phyloP scores from a whole-genome alignment of 2,113 vertebrate species.

The Notothenia coriiceps region DNA sequence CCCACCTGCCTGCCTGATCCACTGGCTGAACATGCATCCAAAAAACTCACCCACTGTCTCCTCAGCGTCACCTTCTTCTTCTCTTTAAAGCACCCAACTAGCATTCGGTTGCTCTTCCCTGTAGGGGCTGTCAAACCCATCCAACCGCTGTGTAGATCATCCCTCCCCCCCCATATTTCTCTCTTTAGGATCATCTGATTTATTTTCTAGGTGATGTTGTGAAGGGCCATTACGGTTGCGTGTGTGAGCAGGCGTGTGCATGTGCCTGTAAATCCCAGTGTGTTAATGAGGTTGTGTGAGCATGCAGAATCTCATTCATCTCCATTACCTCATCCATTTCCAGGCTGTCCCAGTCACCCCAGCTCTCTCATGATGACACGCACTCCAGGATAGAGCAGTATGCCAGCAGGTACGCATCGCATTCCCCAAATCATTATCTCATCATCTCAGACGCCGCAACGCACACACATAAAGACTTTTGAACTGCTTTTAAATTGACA shows the following conservation, averaged over 20 bases:
- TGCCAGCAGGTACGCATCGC: slow-evolving; percentile 90
- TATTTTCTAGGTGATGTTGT: slow-evolving; percentile 62
- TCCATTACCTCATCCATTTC: slow-evolving; percentile 74
- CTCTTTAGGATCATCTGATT: slow-evolving; percentile 54
- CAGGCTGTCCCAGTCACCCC: slow-evolving; percentile 93
- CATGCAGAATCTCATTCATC: slow-evolving; percentile 74
- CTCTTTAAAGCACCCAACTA: slow-evolving; percentile 48
- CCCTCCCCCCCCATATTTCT: slow-evolving; percentile 41
- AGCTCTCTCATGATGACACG: slow-evolving; percentile 96
- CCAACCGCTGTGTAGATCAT: slow-evolving; percentile 57
- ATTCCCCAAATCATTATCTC: slow-evolving; percentile 21
- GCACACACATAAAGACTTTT: not conserved
- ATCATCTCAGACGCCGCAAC: slow-evolving; percentile 13
- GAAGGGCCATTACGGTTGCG: slow-evolving; percentile 28
- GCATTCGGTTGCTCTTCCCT: slow-evolving; percentile 48
- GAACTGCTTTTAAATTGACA: slow-evolving; percentile 6
- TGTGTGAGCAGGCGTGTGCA: not conserved
- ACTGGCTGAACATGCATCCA: slow-evolving; percentile 59
- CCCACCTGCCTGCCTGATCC: slow-evolving; percentile 54
- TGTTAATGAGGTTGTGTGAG: slow-evolving; percentile 53
- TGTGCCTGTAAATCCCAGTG: slow-evolving; percentile 30
- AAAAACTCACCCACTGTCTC: slow-evolving; percentile 17
- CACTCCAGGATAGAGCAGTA: slow-evolving; percentile 98
- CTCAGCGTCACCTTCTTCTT: slow-evolving; percentile 29
- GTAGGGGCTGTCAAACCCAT: slow-evolving; percentile 54